phyloP scores from a whole-genome alignment of 1,140 invertebrate genomes.

The Nasonia vitripennis region DNA sequence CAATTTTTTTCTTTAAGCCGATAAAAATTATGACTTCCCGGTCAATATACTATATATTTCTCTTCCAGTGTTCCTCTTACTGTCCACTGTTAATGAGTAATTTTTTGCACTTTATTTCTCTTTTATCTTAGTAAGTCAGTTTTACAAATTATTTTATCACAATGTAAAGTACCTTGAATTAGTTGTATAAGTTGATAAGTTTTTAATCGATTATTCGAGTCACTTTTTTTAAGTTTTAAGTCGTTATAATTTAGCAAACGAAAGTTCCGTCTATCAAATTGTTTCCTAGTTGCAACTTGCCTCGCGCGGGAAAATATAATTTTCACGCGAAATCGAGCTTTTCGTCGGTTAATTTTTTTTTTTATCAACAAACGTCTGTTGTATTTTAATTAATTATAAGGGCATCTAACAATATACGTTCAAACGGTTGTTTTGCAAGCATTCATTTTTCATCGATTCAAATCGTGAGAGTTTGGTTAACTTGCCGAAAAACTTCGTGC shows the following conservation, averaged over 20 bases:
- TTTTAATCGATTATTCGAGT: slow-evolving; percentile 47
- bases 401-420: slow-evolving; percentile 15
- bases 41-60: slow-evolving; percentile 32
- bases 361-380: slow-evolving; percentile 31
- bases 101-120: slow-evolving; percentile 42
- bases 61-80: slow-evolving; percentile 50
- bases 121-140: slow-evolving; percentile 38
- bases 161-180: slow-evolving; percentile 42
- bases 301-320: slow-evolving; percentile 57
- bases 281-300: slow-evolving; percentile 63
- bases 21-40: slow-evolving; percentile 32
- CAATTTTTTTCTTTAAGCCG: slow-evolving; percentile 12
- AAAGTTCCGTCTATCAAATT: slow-evolving; percentile 61
- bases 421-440: slow-evolving; percentile 3
- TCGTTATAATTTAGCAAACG: slow-evolving; percentile 56
- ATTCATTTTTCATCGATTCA: slow-evolving; percentile 41
- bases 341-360: slow-evolving; percentile 45
- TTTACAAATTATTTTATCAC: slow-evolving; percentile 37
- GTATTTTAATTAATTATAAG: slow-evolving; percentile 36
- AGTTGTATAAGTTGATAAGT: slow-evolving; percentile 32
- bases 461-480: slow-evolving; percentile 52
- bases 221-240: slow-evolving; percentile 46
- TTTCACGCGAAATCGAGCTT: slow-evolving; percentile 56
- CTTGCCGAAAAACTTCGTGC: slow-evolving; percentile 5
- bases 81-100: slow-evolving; percentile 25